These are phyloP conservation scores for Morphnarchus princeps DNA, from an alignment of 2,113 vertebrate species.

Conservation along the genomic window DNA sequence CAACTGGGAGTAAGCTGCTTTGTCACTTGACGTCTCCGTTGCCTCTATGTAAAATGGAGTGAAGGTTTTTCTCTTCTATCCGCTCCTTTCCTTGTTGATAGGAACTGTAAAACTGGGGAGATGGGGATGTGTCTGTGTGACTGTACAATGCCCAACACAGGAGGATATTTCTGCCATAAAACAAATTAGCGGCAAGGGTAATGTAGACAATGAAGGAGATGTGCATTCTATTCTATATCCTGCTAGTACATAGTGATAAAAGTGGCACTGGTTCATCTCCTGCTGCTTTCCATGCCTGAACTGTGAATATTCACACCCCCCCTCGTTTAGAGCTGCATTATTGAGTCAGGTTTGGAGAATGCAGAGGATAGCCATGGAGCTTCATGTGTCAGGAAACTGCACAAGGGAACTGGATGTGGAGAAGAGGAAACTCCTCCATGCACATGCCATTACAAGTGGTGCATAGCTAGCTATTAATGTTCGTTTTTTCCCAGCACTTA, in stretches of 20 bases:
- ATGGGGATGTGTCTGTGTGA: background rate
- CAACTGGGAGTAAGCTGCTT: background rate
- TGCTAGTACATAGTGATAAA: background rate
- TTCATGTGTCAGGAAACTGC: background rate
- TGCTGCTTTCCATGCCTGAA: background rate
- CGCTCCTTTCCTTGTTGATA: background rate
- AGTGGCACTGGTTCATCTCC: background rate
- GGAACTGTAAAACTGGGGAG: background rate
- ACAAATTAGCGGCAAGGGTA: background rate
- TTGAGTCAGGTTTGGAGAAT: background rate
- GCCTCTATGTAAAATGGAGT: background rate
- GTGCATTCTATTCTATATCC: background rate
- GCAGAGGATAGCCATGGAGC: background rate
- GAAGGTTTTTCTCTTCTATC: background rate
- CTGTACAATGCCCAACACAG: background rate
- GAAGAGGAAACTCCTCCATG: background rate
- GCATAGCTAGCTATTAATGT: background rate
- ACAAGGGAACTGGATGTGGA: background rate
- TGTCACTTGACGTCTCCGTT: background rate
- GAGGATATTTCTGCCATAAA: background rate
- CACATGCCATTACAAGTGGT: background rate
- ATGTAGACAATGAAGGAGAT: rapidly evolving
- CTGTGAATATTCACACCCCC: background rate
- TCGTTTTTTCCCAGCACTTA: background rate
- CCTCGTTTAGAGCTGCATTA: rapidly evolving